Base-by-base conservation (phyloP, 2,888 invertebrate genomes). In the Philonicus albiceps region DNA sequence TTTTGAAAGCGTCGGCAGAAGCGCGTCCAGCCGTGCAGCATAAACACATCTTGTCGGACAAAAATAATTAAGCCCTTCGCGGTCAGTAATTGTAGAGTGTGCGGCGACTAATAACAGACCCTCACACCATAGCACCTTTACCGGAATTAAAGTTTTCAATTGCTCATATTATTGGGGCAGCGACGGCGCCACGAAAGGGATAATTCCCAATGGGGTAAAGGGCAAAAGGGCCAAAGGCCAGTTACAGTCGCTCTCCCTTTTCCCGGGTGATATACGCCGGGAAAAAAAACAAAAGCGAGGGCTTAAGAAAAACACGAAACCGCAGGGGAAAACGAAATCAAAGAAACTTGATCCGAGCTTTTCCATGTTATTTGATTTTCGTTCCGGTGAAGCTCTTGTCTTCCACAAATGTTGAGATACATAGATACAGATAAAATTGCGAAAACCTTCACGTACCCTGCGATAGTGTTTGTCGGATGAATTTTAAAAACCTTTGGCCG, bases 391-490 rank as follows among this genome's bases (percentile, higher is more conserved):
- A 88, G 85, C 87, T 86, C 86, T 85, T 83, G 85, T 76, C 73
- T 37, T 37, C 16, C 13, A 83, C 83, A 83, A 83, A 83, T 11
- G 80, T 3, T 43, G 64, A 72, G 72, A 64, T 85, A 76, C 86
- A 87, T 87, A 43, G 13, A 43, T 43, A 43, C 11, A 43, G 40
- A 43, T 43, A 88, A n/a, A 88, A 88, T 89, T 89, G 88, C 88
- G 85, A 89, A 89, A 89, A 89, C 85, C 75, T 88, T 89, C 89
- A 89, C 89, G 89, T 89, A 89, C 86, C 81, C 81, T 86, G 78
- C 89, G 89, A 89, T 88, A 88, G 89, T 89, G 88, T 89, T 88
- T 89, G 89, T 89, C 88, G 88, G 89, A 89, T 89, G 89, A 89
- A 89, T 89, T 89, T 88, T 88, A 89, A 88, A 88, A 88, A 88